A percentile compares a stretch with the other conserved stretches of the same genome.
These are phyloP conservation scores for Coracopsis vasa DNA, from an alignment of 2,113 vertebrate genomes.

Conservation along the genomic window DNA sequence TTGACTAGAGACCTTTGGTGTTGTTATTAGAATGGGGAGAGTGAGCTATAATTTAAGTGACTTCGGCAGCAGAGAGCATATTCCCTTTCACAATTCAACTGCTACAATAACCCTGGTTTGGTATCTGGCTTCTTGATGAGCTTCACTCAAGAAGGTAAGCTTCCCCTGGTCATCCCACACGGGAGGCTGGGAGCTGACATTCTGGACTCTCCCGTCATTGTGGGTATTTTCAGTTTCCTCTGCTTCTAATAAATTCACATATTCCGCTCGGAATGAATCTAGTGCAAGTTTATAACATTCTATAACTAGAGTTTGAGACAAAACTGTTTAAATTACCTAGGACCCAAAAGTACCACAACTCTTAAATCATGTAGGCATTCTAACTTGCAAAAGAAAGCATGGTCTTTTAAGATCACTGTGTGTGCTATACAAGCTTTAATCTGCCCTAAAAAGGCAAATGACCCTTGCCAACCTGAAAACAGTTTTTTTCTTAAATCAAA, in stretches of 20 bases:
- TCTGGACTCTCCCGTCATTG: neutral
- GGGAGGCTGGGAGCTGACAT: neutral
- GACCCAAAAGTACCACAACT: neutral
- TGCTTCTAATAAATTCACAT: neutral
- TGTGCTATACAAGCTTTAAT: neutral
- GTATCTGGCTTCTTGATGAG: neutral
- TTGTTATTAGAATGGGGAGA: too few relatives aligned
- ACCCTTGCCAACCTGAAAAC: neutral
- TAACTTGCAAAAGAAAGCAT: neutral
- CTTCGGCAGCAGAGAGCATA: neutral
- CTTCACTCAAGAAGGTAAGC: neutral
- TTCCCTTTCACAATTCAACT: neutral
- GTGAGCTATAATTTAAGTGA: neutral
- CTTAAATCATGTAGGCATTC: neutral
- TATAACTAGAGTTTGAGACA: neutral
- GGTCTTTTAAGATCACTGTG: accelerated
- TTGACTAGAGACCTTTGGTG: too few relatives aligned
- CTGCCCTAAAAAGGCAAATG: neutral
- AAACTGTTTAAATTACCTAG: neutral
- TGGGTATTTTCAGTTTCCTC: neutral
- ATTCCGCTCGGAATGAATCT: neutral
- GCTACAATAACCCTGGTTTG: neutral
- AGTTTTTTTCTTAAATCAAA: neutral
- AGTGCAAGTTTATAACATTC: neutral
- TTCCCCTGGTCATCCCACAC: neutral